Evolutionary conservation across 2,888 invertebrate species (phyloP), one percentile per base, ranked within the genome.

Genomic region (Thera britannica): DNA sequence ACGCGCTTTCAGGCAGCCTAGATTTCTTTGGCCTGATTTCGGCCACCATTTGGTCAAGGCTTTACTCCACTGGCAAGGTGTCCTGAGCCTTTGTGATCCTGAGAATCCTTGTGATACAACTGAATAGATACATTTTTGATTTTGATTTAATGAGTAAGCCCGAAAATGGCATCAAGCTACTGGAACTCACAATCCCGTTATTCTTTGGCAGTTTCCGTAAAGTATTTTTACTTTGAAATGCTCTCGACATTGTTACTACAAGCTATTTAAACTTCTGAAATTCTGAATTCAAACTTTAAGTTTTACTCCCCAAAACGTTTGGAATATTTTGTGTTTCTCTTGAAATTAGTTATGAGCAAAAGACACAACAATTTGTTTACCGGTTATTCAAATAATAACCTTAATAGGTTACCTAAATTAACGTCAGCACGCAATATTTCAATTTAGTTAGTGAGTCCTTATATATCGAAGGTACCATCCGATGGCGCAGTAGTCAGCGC

Each of bases 281-380:
- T 54, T 12, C 11, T 57, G 65, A 61, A 69, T 58, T 64, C 55
- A 56, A 78, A 77, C 75, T 76, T 77, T 76, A 75, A 62, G 63
- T 66, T 66, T 69, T 66, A 66, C 59, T 62, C 59, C 11, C 41
- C 35, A 23, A 52, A 58, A 59, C 54, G 51, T 69, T 66, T 46
- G 62, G 56, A 56, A 62, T 62, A 46, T 59, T 65, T 69, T 68
- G 67, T 52, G 56, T 56, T 46, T 62, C 58, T 57, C 58, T 61
- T 54, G 59, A 54, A 68, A 62, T 62, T 65, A 61, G 34, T 52
- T 52, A n/a, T 34, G 34, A 49, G 7, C 8, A 52, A 2, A 7
- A 23, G 23, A 12, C 0, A 51, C 23, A 2, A 51, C 23, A 12
- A 23, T 23, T 6, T 2, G 5, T 49, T 23, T 51, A 23, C 51